Conservation (phyloP, 2,797 vertebrate genomes). For the Eurystomus glaucurus region DNA sequence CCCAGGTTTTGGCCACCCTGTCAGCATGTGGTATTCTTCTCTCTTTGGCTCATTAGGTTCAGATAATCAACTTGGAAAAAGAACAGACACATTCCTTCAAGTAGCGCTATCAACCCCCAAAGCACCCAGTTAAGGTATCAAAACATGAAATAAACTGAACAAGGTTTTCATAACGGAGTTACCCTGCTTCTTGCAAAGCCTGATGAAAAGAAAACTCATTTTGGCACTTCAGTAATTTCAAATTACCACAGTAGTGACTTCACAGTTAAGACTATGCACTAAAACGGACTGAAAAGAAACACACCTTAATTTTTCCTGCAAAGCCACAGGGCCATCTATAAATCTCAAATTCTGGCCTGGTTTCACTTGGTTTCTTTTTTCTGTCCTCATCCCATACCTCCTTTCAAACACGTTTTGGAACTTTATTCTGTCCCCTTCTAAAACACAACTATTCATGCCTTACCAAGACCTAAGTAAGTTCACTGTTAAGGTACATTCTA, state of each 20-base stretch:
- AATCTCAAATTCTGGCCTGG: neutral
- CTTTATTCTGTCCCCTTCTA: neutral
- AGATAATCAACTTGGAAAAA: slow-evolving; percentile 34
- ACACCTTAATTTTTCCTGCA: neutral
- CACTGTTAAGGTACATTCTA: neutral
- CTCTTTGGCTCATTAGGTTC: slow-evolving; percentile 17
- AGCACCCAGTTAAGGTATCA: neutral
- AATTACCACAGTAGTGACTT: neutral
- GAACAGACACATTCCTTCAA: slow-evolving; percentile 25
- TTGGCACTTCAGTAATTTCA: neutral
- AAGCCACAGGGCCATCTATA: neutral
- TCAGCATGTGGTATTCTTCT: neutral
- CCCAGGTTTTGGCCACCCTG: neutral
- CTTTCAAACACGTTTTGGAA: neutral
- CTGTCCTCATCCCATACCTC: neutral
- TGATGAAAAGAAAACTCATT: slow-evolving; percentile 39
- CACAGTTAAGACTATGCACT: neutral
- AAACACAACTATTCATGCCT: neutral
- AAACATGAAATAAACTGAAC: neutral
- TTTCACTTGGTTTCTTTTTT: neutral
- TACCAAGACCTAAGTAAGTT: neutral
- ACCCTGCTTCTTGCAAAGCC: neutral
- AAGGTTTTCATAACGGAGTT: neutral
- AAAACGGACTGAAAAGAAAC: slow-evolving; percentile 17
- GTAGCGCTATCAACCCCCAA: neutral